Evolutionary conservation across 2,113 vertebrate genomes (phyloP), one percentile per base, ranked within the genome.

Genomic region (Chloropsis cyanopogon): DNA sequence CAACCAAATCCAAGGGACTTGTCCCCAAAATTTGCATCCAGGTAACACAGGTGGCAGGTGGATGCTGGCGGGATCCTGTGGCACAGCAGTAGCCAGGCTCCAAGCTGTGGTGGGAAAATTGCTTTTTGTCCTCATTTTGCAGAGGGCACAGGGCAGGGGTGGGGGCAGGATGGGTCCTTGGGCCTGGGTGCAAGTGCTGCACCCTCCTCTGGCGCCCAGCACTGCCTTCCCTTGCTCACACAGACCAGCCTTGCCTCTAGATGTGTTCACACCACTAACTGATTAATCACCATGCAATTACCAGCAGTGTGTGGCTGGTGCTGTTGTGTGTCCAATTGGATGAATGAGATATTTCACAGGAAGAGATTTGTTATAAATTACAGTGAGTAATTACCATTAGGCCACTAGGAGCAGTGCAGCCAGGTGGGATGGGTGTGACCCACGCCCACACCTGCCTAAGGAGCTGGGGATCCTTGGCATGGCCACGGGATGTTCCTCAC

Each of bases 361-460:
- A 57, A 85, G 78, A 16, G 10, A 35, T 47, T n/a, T 69, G 4
- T 7, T 54, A 50, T 39, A 78, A 23, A 79, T 83, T 18, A 35
- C 2, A 54, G 53, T 0, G 2, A 39, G 60, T 75, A 29, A 59
- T 75, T 65, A 14, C 7, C 56, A 31, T 24, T 4, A n/a, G 56
- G 33, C 7, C 64, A 70, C 33, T 37, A 17, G 0, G 60, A 37
- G 50, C 9, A 4, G 11, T 29, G 50, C 7, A 14, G 60, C n/a
- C 50, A 31, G 56, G 64, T 1, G 11, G 47, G 70, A 60, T 11
- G 57, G 75, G 59, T 0, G 3, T 37, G 72, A 49, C 59, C 41
- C 14, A 22, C 26, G 29, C 29, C 49, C 0, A 0, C 6, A 22
- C 10, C 17, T 2, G 0, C 47, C 20, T 0, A 16, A 47, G 60